Evolutionary conservation across 2,113 vertebrate species (phyloP).

Genomic region (Poeciliopsis occidentalis): DNA sequence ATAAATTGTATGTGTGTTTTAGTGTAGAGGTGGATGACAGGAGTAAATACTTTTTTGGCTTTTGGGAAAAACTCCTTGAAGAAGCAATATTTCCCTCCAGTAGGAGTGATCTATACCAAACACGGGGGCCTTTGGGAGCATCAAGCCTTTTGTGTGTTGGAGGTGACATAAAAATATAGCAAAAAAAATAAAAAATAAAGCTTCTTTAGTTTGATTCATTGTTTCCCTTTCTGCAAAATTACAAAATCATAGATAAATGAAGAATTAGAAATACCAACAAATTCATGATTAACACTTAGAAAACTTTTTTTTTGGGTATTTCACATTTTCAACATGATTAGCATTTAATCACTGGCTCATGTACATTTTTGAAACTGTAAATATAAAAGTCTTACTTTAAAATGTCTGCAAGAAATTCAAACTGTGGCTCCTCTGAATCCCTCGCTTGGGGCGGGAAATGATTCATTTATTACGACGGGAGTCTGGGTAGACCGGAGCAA

Average conservation of each 20-base stretch:
- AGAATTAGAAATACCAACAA: background rate
- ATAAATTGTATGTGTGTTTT: background rate
- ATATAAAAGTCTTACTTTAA: no score
- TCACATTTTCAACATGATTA: no score
- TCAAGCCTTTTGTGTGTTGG: constrained; percentile 15
- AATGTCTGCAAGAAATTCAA: no score
- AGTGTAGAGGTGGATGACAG: background rate
- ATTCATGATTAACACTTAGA: background rate
- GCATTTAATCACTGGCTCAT: no score
- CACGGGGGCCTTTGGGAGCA: constrained; percentile 41
- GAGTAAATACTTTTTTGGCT: background rate
- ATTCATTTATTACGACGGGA: background rate
- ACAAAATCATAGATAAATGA: constrained; percentile 3
- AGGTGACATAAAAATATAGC: constrained; percentile 15
- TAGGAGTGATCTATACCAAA: constrained; percentile 60
- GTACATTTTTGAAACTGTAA: no score
- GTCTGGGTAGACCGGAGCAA: background rate
- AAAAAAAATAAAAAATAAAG: background rate
- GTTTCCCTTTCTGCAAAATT: background rate
- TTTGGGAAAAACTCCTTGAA: constrained; percentile 33
- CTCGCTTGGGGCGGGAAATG: no score
- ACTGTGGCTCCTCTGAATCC: no score
- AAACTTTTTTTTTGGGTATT: background rate
- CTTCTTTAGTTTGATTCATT: constrained; percentile 6
- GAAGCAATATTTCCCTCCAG: constrained; percentile 70